A percentile compares a stretch with the other conserved stretches of the same genome.
Conservation (phyloP, 1,140 invertebrate genomes). For the Rhynchophorus ferrugineus region DNA sequence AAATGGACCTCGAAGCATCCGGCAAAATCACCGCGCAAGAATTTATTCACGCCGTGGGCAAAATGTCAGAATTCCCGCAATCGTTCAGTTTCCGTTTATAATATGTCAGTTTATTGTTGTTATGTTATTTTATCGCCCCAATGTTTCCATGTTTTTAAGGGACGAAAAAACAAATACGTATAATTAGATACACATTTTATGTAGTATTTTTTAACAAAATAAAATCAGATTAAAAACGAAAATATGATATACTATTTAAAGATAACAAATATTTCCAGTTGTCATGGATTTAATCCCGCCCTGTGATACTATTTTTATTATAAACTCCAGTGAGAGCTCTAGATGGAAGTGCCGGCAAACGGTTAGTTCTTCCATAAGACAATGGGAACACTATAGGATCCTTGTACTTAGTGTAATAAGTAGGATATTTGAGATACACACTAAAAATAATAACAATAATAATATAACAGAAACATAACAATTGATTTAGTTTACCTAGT, state of each 20-base stretch:
- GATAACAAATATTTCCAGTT: no score
- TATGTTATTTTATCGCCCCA: no score
- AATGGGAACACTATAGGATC: conserved; percentile 46
- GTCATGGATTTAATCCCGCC: no score
- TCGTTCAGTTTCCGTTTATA: conserved; percentile 46
- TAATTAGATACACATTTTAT: no score
- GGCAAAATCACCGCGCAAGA: conserved; percentile 47
- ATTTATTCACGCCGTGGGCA: conserved; percentile 49
- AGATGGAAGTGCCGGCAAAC: conserved; percentile 43
- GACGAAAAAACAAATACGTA: no score
- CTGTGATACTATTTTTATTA: conserved; percentile 20
- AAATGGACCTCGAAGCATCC: conserved; percentile 48
- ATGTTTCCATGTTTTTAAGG: no score
- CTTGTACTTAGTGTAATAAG: conserved; percentile 48
- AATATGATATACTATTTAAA: no score
- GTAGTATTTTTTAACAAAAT: neutral
- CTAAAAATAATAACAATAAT: conserved; percentile 35
- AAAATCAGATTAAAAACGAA: neutral
- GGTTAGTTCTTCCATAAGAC: conserved; percentile 42
- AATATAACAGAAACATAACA: neutral
- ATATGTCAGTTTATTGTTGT: neutral
- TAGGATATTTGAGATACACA: conserved; percentile 47
- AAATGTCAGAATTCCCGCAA: conserved; percentile 51
- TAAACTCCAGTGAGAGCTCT: conserved; percentile 45
- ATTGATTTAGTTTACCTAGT: conserved; percentile 40